Conservation (phyloP, 2,888 invertebrate genomes). For the Diarsia mendica region DNA sequence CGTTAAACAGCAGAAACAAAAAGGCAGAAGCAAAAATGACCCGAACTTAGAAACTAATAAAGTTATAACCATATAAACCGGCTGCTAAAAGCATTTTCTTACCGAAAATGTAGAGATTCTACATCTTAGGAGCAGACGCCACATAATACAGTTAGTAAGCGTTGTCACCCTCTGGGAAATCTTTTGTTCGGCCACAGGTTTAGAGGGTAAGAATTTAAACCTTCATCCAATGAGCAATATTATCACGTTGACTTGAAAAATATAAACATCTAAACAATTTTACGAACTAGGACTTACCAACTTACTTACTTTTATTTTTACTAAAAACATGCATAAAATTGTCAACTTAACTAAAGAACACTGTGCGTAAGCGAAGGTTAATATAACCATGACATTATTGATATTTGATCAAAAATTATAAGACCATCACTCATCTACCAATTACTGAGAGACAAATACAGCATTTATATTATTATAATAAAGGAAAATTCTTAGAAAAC, state of each 20-base stretch:
- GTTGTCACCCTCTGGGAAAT: conserved; percentile 58
- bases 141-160: conserved; percentile 48
- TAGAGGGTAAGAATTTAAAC: conserved; percentile 47
- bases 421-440: not conserved
- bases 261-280: not conserved
- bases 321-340: too few relatives aligned
- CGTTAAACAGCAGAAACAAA: not conserved
- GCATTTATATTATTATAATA: not conserved
- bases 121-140: conserved; percentile 6
- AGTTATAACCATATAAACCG: not conserved
- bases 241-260: not conserved
- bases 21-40: not conserved
- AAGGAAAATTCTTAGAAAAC: not conserved
- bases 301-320: too few relatives aligned
- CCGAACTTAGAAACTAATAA: conserved; percentile 4
- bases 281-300: not conserved
- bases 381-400: not conserved
- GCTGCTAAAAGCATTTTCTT: conserved; percentile 18
- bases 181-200: conserved; percentile 40
- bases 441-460: not conserved
- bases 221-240: not conserved
- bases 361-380: not conserved
- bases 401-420: not conserved
- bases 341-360: not conserved
- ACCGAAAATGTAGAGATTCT: conserved; percentile 23